Evolutionary conservation across 2,113 vertebrate genomes (phyloP), one percentile per base, ranked within the genome.

Genomic region (Phasianus colchicus): DNA sequence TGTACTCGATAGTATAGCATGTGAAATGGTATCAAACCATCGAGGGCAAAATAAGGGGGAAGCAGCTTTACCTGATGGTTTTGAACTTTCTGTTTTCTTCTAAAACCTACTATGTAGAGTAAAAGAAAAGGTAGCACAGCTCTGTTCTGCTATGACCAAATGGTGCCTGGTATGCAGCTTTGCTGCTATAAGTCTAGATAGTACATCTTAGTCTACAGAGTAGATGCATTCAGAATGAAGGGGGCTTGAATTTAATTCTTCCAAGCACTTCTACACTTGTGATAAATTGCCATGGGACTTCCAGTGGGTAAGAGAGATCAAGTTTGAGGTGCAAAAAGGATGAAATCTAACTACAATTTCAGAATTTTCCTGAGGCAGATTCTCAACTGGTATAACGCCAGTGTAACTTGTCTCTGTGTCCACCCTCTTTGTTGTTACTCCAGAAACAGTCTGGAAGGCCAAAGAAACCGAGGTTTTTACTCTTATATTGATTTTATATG

Each of bases 351-450:
- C 19, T 32, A 32, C 36, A 81, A n/a, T 40, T 57, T 30, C 55
- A 61, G 54, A 69, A 79, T 54, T 80, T 40, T 19, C 29, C 32
- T 50, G 50, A 72, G 52, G 6, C 21, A 75, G 40, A 60, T 36
- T 21, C 10, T 40, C 13, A 16, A 2, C 8, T 57, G 47, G 8
- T 15, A 22, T 10, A 48, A 32, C 42, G 11, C 6, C 38, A 80
- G 13, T 0, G 0, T 63, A 78, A 75, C 18, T 63, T 24, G 13
- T 21, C 9, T 2, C 2, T 5, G 0, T 8, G 17, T 16, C 19
- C 32, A 71, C 47, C 22, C 22, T 86, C 58, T 19, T 13, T 7
- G 10, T 29, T 72, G 48, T 72, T 48, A 58, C 38, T 72, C 6
- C 48, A 38, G 6, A 38, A 61, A 64, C 19, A 50, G 34, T 40